Evolutionary conservation across 2,888 invertebrate species (phyloP).

Genomic region (Adela reaumurella): DNA sequence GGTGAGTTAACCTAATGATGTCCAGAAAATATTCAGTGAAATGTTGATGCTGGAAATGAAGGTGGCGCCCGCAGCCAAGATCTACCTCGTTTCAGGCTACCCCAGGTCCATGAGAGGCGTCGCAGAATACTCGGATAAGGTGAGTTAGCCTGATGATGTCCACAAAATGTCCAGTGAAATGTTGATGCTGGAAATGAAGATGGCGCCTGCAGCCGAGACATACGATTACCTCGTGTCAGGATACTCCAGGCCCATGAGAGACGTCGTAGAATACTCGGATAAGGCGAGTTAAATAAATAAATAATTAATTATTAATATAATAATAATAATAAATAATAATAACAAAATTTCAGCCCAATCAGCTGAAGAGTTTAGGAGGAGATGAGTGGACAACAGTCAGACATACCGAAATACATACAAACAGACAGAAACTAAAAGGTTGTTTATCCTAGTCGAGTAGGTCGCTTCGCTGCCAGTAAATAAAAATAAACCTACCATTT

Average conservation of each 20-base stretch:
- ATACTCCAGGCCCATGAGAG: conserved; percentile 87
- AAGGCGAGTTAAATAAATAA: conserved; percentile 57
- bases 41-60: conserved; percentile 73
- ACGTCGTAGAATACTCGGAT: conserved; percentile 87
- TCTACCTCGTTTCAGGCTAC: conserved; percentile 85
- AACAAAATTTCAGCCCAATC: no score
- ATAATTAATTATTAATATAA: no score
- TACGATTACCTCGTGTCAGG: conserved; percentile 88
- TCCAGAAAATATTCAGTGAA: no score
- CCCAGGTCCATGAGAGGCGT: conserved; percentile 90
- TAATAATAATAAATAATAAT: no score
- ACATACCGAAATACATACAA: no score
- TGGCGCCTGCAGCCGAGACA: conserved; percentile 84
- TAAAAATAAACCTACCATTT: no score
- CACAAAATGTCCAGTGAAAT: no score
- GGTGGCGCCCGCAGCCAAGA: conserved; percentile 85
- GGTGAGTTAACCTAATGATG: conserved; percentile 42
- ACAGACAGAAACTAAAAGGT: no score
- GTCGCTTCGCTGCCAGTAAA: no score
- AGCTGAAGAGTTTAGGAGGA: no score
- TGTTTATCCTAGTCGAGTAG: no score
- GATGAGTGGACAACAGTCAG: no score
- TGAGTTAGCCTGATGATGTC: conserved; percentile 23
- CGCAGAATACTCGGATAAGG: conserved; percentile 89
- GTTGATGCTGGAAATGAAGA: conserved; percentile 78